Base-by-base conservation (phyloP, 2,888 invertebrate genomes). In the Synanthedon vespiformis region DNA sequence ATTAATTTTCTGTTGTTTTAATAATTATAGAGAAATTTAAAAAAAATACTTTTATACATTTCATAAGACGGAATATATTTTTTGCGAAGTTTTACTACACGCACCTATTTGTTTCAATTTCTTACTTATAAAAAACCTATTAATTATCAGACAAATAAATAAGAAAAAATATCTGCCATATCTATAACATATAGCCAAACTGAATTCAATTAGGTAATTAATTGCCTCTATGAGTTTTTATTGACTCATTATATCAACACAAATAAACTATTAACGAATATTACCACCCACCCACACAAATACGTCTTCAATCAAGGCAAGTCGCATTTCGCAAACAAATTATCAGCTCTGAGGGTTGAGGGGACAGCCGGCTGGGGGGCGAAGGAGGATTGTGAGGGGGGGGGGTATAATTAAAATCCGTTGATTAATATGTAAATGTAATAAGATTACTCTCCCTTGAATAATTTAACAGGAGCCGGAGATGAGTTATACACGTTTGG, bases 341-440 rank as follows among this genome's bases (percentile, higher is more conserved):
- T 85, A 84, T 82, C 81, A 81, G 76, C 77, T 74, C 70, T 64
- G 70, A 73, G 71, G 75, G 12, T 40, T 34, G n/a, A 40, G 50
- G 22, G 76, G 77, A 74, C 70, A 64, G 71, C 72, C 70, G 75
- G 87, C 83, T 84, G 88, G 89, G 88, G 90, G 92, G 90, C 34
- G 34, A 34, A 34, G 34, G 34, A 34, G 34, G 34, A 6, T 34
- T 87, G 83, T 84, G 88, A 89, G 92, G 90, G 87, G 83, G 85
- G 88, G 90, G 92, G 90, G 93, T 92, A 94, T 95, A 95, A 95
- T 95, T 95, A 95, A 95, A 95, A 95, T 95, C 94, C 94, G 94
- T 95, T 95, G 95, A 95, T 95, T 95, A 95, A 95, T 95, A 95
- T 95, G 95, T 95, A 95, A 95, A 95, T 95, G 95, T 95, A 95